Conservation (phyloP, 2,888 invertebrate species). For the Dinocampus coccinellae region DNA sequence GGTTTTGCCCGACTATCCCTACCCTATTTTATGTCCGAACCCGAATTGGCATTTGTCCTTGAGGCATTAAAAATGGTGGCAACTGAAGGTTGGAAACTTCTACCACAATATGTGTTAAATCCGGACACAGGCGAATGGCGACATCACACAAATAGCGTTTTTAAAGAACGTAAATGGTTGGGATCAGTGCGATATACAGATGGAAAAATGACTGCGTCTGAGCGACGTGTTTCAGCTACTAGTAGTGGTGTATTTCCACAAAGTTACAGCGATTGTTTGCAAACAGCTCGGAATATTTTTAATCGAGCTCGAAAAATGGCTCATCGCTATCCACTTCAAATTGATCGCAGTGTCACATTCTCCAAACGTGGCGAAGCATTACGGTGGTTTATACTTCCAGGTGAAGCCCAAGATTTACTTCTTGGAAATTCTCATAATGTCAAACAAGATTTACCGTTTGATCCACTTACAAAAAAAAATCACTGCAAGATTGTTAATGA, state of each 20-base stretch:
- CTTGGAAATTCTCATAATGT: conserved; percentile 82
- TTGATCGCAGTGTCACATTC: conserved; percentile 81
- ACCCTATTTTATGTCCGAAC: conserved; percentile 86
- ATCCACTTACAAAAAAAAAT: conserved; percentile 73
- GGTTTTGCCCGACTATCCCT: conserved; percentile 89
- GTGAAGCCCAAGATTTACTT: conserved; percentile 85
- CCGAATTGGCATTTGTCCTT: conserved; percentile 84
- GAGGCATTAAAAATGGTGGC: conserved; percentile 90
- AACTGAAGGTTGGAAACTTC: conserved; percentile 88
- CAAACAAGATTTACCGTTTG: conserved; percentile 82
- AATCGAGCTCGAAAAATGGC: conserved; percentile 83
- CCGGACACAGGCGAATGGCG: conserved; percentile 92
- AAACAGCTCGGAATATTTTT: conserved; percentile 84
- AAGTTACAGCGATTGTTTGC: conserved; percentile 82
- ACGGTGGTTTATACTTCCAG: conserved; percentile 91
- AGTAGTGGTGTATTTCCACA: conserved; percentile 79
- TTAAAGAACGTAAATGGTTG: conserved; percentile 87
- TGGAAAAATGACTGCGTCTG: conserved; percentile 82
- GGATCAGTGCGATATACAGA: conserved; percentile 81
- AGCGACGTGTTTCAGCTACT: conserved; percentile 79
- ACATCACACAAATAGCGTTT: conserved; percentile 83
- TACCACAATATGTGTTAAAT: conserved; percentile 90
- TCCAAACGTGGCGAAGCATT: conserved; percentile 76
- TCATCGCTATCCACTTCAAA: conserved; percentile 78
- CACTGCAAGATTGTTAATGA: conserved; percentile 23